Evolutionary conservation across 2,113 vertebrate genomes (phyloP).

Genomic region (Turdus rufiventris): DNA sequence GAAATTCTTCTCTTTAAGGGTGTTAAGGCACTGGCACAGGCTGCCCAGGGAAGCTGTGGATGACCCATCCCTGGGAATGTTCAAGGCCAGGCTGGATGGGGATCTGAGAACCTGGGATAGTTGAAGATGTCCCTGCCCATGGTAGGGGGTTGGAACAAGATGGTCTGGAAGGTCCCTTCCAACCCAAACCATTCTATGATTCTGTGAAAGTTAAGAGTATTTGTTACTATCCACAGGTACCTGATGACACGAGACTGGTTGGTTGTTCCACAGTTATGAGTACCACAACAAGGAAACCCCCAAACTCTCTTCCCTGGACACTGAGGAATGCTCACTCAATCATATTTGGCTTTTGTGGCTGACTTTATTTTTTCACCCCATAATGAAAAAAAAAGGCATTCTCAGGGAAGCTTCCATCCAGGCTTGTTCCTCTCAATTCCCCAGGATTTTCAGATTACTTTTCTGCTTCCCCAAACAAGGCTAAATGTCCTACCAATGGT

Average conservation of each 20-base stretch:
- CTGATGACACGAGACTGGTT: neutral
- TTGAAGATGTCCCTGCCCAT: neutral
- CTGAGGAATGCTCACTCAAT: neutral
- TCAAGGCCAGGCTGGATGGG: neutral
- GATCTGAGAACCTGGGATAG: neutral
- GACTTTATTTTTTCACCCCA: accelerated
- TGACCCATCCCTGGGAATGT: neutral
- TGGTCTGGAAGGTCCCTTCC: neutral
- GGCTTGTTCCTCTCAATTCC: neutral
- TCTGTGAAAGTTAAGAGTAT: neutral
- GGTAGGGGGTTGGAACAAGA: neutral
- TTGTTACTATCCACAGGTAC: neutral
- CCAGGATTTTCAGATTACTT: neutral
- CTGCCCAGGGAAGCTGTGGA: accelerated
- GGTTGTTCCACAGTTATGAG: neutral
- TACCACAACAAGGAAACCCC: accelerated
- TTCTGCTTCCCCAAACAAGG: neutral
- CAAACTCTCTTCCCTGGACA: neutral
- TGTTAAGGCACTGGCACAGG: neutral
- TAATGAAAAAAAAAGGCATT: neutral
- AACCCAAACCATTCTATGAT: neutral
- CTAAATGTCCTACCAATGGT: neutral
- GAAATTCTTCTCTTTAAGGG: neutral
- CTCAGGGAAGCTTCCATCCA: neutral
- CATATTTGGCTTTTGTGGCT: neutral